Base-by-base conservation (phyloP, 2,888 invertebrate genomes). In the Pycnomerus fuliginosus region DNA sequence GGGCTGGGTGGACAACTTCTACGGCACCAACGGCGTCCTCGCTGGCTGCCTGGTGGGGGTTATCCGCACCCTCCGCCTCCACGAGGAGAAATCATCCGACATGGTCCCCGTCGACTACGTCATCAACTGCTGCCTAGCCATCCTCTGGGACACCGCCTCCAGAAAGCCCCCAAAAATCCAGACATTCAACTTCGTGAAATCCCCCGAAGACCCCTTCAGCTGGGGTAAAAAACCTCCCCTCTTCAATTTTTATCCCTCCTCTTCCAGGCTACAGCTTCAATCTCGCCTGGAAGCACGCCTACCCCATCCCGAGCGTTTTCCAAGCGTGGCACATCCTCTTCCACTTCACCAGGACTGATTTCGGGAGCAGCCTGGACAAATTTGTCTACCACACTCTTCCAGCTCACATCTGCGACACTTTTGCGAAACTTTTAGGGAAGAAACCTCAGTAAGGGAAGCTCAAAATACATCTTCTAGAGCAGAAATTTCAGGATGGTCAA, bases 171-270 rank as follows among this genome's bases (percentile, higher is more conserved):
- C n/a, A n/a, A n/a, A n/a, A n/a, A 73, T 79, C 29, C 83, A 87
- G 0, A 83, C 95, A 50, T 93, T 90, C 74, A 93, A 95, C 72
- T 90, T 83, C 70, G 89, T 91, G 1, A 87, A 91, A 0, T 87
- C 91, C 0, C 79, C 80, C 1, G 82, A 90, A 56, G 90, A 91
- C 61, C 87, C 89, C 0, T 73, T 92, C 33, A 86, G 83, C 0
- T 95, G 91, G 89, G n/a, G n/a, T n/a, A n/a, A n/a, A n/a, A n/a
- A n/a, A n/a, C n/a, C n/a, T n/a, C n/a, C n/a, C n/a, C n/a, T n/a
- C n/a, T n/a, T n/a, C n/a, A n/a, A n/a, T n/a, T n/a, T n/a, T n/a
- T n/a, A n/a, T n/a, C n/a, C n/a, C n/a, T n/a, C n/a, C n/a, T n/a
- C n/a, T n/a, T n/a, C n/a, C n/a, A n/a, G n/a, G n/a, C n/a, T n/a